Base-by-base conservation (phyloP, 64 coral and sea anemone genomes). In the Montipora efflorescens region DNA sequence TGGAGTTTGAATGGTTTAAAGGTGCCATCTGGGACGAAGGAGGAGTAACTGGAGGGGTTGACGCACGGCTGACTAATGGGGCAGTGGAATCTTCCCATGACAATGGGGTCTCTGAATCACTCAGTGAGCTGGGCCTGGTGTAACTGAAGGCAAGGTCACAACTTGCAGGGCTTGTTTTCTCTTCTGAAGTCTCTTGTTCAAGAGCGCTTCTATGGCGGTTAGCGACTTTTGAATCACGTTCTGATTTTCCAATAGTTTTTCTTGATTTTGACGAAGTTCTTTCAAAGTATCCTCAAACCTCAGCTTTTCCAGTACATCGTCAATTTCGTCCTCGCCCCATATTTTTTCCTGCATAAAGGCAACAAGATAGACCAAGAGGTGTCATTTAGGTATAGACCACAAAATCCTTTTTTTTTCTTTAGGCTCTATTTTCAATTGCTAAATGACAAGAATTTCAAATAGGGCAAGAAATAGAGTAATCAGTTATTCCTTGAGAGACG, bases 251-350 rank as follows among this genome's bases (percentile, higher is more conserved):
- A 71, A 71, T 21, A 21, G 4, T 71, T 71, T 71, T 71, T 71
- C 68, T 71, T 71, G 68, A 15, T 71, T 21, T 21, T 71, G 0
- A n/a, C 20, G 19, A 71, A 71, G 68, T 71, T 71, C 68, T 71
- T 23, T 71, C 68, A 71, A 71, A 71, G 68, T 8, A 71, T 71
- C 68, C 20, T 71, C 68, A 71, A 71, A 71, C 68, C 19, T 71
- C 18, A 71, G 20, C 68, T 71, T 71, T 71, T 71, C 68, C 68
- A 71, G 20, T 4, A 71, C 68, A 71, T 71, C 68, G 68, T 71
- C 68, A 71, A 71, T 71, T n/a, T 78, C 16, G 45, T 78, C 75
- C 74, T 76, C 28, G 44, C 74, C 74, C 74, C 74, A 76, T 47
- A 47, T 47, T 76, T 76, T 76, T 76, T 76, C 74, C 74, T 47